Evolutionary conservation across 2,113 vertebrate genomes (phyloP).

Genomic region (Sakesphorus luctuosus): DNA sequence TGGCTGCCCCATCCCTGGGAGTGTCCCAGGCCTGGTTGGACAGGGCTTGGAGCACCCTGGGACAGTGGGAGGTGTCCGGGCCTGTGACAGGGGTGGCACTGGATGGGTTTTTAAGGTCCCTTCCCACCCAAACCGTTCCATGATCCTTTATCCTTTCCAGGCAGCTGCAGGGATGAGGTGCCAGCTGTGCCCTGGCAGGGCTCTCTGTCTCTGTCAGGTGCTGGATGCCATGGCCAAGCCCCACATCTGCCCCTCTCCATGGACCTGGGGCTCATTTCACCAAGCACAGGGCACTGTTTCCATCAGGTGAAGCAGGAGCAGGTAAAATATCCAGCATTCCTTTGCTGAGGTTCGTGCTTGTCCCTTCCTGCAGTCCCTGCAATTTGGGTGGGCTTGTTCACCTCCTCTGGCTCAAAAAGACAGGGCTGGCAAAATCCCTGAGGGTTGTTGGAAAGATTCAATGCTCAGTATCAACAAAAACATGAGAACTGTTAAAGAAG

Average conservation of each 20-base stretch:
- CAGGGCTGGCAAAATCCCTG: accelerated
- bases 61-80: not conserved
- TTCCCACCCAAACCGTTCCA: not conserved
- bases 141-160: not conserved
- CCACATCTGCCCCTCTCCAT: accelerated
- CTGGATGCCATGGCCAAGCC: accelerated
- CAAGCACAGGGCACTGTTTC: accelerated
- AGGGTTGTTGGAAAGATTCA: accelerated
- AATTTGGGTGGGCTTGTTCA: not conserved
- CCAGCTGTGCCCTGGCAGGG: not conserved
- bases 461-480: accelerated
- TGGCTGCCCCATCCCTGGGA: not conserved
- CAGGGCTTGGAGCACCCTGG: not conserved
- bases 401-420: not conserved
- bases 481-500: not conserved
- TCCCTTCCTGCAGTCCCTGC: not conserved
- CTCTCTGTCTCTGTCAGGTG: not conserved
- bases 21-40: not conserved
- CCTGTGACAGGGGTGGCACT: not conserved
- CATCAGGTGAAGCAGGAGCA: accelerated
- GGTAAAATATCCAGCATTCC: accelerated
- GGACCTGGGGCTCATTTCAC: not conserved
- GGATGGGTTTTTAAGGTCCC: not conserved
- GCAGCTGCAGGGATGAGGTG: not conserved
- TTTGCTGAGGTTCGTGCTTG: accelerated